Conservation (phyloP, 1,140 invertebrate species). For the Calosoma granatense region DNA sequence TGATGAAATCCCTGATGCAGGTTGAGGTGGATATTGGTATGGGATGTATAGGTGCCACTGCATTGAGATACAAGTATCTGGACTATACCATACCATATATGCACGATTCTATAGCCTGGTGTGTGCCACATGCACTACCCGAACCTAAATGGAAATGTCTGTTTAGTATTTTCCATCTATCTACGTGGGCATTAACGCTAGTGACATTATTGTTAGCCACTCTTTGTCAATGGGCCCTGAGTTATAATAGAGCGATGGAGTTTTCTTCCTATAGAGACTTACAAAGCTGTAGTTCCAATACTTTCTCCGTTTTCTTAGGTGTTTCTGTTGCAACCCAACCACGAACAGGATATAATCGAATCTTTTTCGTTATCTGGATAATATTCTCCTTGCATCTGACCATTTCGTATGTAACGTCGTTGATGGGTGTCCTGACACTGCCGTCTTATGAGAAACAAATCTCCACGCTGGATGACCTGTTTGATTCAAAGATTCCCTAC, state of each 20-base stretch:
- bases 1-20: neutral
- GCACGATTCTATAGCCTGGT: constrained; percentile 16
- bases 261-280: constrained; percentile 15
- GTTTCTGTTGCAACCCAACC: constrained; percentile 14
- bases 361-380: too few relatives aligned
- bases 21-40: constrained; percentile 1
- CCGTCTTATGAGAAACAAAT: too few relatives aligned
- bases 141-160: too few relatives aligned
- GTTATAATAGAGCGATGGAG: too few relatives aligned
- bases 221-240: too few relatives aligned
- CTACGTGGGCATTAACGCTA: constrained; percentile 11
- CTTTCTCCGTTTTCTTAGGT: constrained; percentile 13
- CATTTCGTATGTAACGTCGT: constrained; percentile 14
- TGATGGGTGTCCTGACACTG: constrained; percentile 17
- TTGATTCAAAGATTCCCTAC: neutral
- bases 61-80: constrained; percentile 11
- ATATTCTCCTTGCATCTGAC: too few relatives aligned
- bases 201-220: constrained; percentile 11
- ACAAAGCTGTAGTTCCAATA: constrained; percentile 8
- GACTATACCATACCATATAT: constrained; percentile 14
- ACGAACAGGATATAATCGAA: constrained; percentile 7
- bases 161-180: too few relatives aligned
- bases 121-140: constrained; percentile 16
- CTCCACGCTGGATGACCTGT: too few relatives aligned
- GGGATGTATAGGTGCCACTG: constrained; percentile 14